Evolutionary conservation across 2,113 vertebrate species (phyloP), one percentile per base, ranked within the genome.

Genomic region (Phyllostomus hastatus): DNA sequence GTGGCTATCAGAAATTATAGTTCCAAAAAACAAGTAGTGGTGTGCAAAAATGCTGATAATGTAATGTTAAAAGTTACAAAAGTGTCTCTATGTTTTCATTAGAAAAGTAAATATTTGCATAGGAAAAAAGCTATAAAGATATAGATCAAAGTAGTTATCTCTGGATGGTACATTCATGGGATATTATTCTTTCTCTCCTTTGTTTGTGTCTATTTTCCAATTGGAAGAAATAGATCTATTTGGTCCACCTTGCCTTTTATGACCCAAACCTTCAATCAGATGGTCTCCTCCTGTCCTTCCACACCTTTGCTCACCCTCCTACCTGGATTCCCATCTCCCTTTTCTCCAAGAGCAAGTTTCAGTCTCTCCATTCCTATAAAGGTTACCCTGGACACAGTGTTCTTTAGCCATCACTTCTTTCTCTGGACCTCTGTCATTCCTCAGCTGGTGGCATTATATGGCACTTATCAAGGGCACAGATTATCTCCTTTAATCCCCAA

Each of bases 21-120:
- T 94, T 92, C 64, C 57, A 57, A 84, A 83, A 59, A 97, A 48
- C 46, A 72, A 11, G 1, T 6, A 91, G 72, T 31, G 33, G 4
- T 43, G 19, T 73, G 41, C 61, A 89, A 73, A 94, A 93, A 17
- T 50, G 15, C 78, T 66, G 46, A 82, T 73, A 35, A 24, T 19
- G 33, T 8, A 54, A 61, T 73, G 28, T 8, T 75, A 48, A 79
- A 70, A 82, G 17, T 57, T 31, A 35, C 20, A 54, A 48, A 86
- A 35, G 1, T 59, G 17, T 46, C 17, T 19, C 14, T 35, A 52
- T 83, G 73, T 85, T 84, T 91, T 88, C 19, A 87, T 86, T 91
- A 69, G 43, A 67, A 92, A 87, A 80, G 84, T 76, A 87, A 91
- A 87, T 90, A 84, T 61, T 83, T 91, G n/a, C 26, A 48, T 61